Evolutionary conservation across 2,113 vertebrate species (phyloP).

Genomic region (Aramus guarauna): DNA sequence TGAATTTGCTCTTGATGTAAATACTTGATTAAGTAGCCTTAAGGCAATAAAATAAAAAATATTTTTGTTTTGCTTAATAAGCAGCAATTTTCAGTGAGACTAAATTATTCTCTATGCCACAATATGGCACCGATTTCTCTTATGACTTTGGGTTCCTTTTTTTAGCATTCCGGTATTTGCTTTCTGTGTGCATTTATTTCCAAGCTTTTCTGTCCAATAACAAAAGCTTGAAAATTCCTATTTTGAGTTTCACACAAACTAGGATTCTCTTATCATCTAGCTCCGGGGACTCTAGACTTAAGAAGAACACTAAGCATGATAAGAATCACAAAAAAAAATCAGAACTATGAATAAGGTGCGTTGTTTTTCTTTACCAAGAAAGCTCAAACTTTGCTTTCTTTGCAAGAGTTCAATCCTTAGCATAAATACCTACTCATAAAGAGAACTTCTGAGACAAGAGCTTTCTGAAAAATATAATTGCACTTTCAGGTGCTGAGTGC

Average conservation of each 20-base stretch:
- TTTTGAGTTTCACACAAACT: neutral
- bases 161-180: neutral
- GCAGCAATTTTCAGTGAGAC: neutral
- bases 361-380: neutral
- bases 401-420: neutral
- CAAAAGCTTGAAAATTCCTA: neutral
- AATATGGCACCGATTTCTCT: neutral
- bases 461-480: neutral
- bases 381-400: neutral
- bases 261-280: neutral
- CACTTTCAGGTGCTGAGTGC: neutral
- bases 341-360: neutral
- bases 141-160: neutral
- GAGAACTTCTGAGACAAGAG: neutral
- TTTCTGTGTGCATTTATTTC: neutral
- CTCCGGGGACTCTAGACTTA: neutral
- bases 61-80: neutral
- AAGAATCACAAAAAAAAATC: neutral
- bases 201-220: neutral
- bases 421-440: neutral
- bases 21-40: neutral
- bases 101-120: neutral
- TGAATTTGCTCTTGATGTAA: neutral
- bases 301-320: neutral
- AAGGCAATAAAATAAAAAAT: neutral